phyloP scores from a whole-genome alignment of 2,888 invertebrate species.

The Coenonympha arcania region DNA sequence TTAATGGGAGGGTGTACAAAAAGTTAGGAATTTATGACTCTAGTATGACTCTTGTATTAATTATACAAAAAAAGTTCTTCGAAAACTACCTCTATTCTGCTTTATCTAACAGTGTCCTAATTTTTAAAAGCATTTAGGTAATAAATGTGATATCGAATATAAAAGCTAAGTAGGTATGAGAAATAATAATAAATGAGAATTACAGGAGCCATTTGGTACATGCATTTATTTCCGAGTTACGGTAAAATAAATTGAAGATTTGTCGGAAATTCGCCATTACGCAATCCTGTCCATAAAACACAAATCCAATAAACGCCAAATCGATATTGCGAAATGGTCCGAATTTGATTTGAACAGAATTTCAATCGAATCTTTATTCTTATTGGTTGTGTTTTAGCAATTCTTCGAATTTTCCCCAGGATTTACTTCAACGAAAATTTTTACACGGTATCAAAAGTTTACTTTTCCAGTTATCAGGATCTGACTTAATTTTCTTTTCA shows the following conservation, averaged over 20 bases:
- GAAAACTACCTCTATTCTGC: too few relatives aligned
- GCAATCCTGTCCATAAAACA: conserved; percentile 50
- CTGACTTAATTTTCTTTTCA: too few relatives aligned
- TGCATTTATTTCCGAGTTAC: conserved; percentile 1
- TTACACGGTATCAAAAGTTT: too few relatives aligned
- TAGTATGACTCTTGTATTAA: too few relatives aligned
- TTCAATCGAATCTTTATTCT: conserved; percentile 45
- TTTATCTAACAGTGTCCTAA: too few relatives aligned
- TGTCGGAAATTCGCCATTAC: conserved; percentile 36
- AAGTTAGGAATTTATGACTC: too few relatives aligned
- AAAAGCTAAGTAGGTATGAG: background rate
- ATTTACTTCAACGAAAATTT: conserved; percentile 9
- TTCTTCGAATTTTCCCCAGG: conserved; percentile 19
- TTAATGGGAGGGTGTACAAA: too few relatives aligned
- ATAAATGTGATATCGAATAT: too few relatives aligned
- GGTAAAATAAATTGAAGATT: conserved; percentile 7
- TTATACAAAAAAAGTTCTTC: too few relatives aligned
- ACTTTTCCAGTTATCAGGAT: too few relatives aligned
- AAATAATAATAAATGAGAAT: background rate
- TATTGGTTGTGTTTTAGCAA: conserved; percentile 25
- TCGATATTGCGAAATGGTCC: conserved; percentile 55
- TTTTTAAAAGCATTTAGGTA: too few relatives aligned
- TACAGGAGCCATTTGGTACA: background rate
- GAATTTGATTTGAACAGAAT: conserved; percentile 51
- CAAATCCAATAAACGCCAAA: conserved; percentile 54